These are phyloP conservation scores for Nineta flava DNA, from an alignment of 2,888 invertebrate genomes.

Conservation along the genomic window DNA sequence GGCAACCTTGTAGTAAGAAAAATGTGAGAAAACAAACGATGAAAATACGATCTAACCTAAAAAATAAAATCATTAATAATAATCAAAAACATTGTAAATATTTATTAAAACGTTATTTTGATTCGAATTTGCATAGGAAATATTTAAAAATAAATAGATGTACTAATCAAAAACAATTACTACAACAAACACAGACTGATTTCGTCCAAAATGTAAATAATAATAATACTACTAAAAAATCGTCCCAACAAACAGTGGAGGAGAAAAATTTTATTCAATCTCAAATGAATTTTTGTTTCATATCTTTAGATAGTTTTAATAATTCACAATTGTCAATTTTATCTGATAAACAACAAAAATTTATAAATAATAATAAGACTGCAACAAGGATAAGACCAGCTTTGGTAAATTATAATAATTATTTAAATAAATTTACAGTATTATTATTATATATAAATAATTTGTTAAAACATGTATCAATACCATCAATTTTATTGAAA, in stretches of 20 bases:
- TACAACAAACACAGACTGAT: constrained; percentile 4
- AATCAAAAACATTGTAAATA: background rate
- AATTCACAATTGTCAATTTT: too few relatives aligned
- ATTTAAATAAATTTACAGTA: background rate
- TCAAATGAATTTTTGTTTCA: constrained; percentile 1
- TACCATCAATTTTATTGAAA: background rate
- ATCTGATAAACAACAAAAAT: background rate
- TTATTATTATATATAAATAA: background rate
- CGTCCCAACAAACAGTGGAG: constrained; percentile 1
- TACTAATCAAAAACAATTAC: background rate
- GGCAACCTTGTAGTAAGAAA: background rate
- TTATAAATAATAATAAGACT: constrained; percentile 1
- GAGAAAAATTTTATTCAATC: background rate
- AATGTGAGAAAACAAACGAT: background rate
- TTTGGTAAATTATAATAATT: background rate
- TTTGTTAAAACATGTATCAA: too few relatives aligned
- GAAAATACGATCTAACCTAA: background rate
- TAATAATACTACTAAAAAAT: background rate
- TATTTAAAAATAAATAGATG: background rate
- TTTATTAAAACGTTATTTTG: background rate
- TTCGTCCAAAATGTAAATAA: constrained; percentile 6
- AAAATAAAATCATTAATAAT: background rate
- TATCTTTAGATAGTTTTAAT: constrained; percentile 4
- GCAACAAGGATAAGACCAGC: background rate
- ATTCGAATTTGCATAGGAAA: constrained; percentile 1